Conservation (phyloP, 2,888 invertebrate genomes). For the Hypolimnas misippus region DNA sequence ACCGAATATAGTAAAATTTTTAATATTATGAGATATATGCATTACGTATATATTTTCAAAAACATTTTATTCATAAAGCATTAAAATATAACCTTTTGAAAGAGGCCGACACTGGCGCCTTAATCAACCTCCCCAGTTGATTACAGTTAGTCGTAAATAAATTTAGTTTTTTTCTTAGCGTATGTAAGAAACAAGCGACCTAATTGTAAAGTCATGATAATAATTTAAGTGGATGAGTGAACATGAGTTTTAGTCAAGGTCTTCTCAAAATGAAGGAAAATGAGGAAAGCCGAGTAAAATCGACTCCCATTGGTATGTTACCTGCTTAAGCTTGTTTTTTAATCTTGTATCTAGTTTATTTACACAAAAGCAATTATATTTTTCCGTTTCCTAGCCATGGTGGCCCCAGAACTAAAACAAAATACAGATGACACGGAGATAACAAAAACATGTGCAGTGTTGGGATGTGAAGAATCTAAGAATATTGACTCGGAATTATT, state of each 20-base stretch:
- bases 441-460: constrained; percentile 74
- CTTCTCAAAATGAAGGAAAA: constrained; percentile 68
- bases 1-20: constrained; percentile 15
- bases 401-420: constrained; percentile 76
- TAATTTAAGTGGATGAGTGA: constrained; percentile 34
- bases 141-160: constrained; percentile 15
- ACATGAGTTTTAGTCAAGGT: constrained; percentile 66
- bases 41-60: background rate
- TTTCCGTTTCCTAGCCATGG: constrained; percentile 65
- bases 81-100: constrained; percentile 24
- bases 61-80: constrained; percentile 8
- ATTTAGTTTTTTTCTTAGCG: constrained; percentile 5
- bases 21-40: background rate
- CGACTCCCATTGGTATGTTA: constrained; percentile 71
- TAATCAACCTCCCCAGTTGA: constrained; percentile 18
- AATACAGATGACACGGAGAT: constrained; percentile 69
- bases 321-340: no score
- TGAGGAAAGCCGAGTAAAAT: constrained; percentile 67
- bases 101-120: constrained; percentile 27
- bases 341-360: no score
- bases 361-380: background rate
- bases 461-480: constrained; percentile 77
- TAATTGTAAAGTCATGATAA: constrained; percentile 15
- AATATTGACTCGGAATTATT: constrained; percentile 69
- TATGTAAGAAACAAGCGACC: constrained; percentile 1